Evolutionary conservation across 2,888 invertebrate species (phyloP), one percentile per base, ranked within the genome.

Genomic region (Linyphia triangularis): DNA sequence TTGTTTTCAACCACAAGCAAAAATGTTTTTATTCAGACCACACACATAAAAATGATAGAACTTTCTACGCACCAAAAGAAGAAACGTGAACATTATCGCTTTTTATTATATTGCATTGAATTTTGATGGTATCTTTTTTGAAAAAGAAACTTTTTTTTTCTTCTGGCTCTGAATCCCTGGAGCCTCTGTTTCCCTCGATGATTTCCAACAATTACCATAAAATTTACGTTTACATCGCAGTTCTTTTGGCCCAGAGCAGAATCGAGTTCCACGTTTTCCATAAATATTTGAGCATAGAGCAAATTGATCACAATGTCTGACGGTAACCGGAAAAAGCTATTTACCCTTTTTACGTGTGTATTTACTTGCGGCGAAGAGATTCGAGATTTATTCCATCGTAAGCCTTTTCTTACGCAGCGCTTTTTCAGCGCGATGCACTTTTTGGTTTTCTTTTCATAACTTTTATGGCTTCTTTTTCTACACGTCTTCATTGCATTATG

Each of bases 151-250:
- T 24, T 13, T 65, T 33, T 51, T 63, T 22, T 57, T 30, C 40
- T 59, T 26, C 22, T n/a, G n/a, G n/a, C n/a, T 22, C 10, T 16
- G 24, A 59, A 22, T 59, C 59, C 59, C 33, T 26, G 22, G 13
- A 43, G 26, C 61, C 43, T 61, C 61, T 37, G 26, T 40, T 65
- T 22, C 30, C 19, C 19, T 65, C 28, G n/a, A 13, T 37, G 37
- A 57, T 51, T 73, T 73, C 65, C 51, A 22, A 33, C 83, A 83
- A 83, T 83, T 83, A 83, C 83, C 83, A 83, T 83, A 83, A 73
- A 73, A 73, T 83, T 83, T 83, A 83, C 83, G 83, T 83, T 73
- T 73, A 75, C 73, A 73, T 83, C 73, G 28, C 22, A 73, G 63
- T 43, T 65, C 51, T 51, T n/a, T 51, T 51, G 13, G 51, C 51